Base-by-base conservation (phyloP, 2,113 vertebrate species). In the Aptenodytes patagonicus region DNA sequence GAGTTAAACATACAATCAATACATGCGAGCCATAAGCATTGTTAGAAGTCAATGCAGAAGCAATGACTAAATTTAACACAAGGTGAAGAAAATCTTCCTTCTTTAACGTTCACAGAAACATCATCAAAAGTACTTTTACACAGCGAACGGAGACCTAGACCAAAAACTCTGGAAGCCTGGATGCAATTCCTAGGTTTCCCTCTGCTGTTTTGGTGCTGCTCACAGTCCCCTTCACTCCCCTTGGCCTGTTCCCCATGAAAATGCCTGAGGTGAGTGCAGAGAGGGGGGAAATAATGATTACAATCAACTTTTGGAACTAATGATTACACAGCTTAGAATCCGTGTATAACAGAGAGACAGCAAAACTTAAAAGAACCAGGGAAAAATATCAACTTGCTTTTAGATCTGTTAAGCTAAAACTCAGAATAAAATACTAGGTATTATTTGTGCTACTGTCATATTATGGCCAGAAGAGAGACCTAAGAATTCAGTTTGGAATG, bases 341-440 rank as follows among this genome's bases (percentile, higher is more conserved):
- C 0, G 0, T 1, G 8, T 46, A 3, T 47, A 78, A 44, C 5
- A 55, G 29, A 80, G 4, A 75, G 28, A 73, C 9, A 69, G 21
- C 8, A 86, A 73, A 89, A 66, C 25, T 62, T 58, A 46, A 38
- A 87, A 76, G 49, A 82, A 12, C 3, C 9, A 73, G 19, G 16
- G 19, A 61, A 87, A 95, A 88, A 52, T 6, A 83, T 4, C 13
- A 60, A 25, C 46, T 66, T 79, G 44, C 9, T 85, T 81, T 68
- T 26, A 87, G 25, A 69, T 44, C 38, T 64, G 52, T 49, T 68
- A 85, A 52, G 24, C 18, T 62, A 79, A 84, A 90, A 31, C 6
- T 51, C 44, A 26, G 31, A 76, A 46, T 42, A 65, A 69, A 76
- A 25, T 11, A 76, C 2, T 5, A 55, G 14, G 12, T 22, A n/a